These are phyloP conservation scores for Steinernema khuongi DNA, from an alignment of 1,140 invertebrate genomes.

Conservation along the genomic window DNA sequence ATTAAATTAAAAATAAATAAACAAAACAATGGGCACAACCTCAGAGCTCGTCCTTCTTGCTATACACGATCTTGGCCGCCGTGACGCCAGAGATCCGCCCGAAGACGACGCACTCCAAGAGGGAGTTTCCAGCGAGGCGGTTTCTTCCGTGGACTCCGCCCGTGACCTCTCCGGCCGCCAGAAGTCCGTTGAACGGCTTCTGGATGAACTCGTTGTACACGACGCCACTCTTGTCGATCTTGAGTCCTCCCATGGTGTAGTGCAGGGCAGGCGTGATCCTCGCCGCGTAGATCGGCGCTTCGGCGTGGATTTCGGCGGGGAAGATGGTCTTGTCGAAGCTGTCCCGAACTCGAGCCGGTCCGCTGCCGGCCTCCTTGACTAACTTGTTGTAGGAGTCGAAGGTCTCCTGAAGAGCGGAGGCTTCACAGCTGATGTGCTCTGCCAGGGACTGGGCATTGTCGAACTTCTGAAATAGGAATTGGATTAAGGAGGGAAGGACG, in stretches of 20 bases:
- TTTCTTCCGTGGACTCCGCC: constrained; percentile 59
- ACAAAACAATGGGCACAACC: not conserved
- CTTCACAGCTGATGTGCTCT: constrained; percentile 35
- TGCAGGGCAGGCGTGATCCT: constrained; percentile 58
- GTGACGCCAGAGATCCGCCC: constrained; percentile 56
- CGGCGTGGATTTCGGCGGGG: constrained; percentile 45
- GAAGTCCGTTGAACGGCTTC: constrained; percentile 52
- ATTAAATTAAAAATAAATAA: not conserved
- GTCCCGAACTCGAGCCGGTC: constrained; percentile 41
- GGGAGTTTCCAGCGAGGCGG: constrained; percentile 58
- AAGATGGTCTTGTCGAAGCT: constrained; percentile 55
- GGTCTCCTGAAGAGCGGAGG: constrained; percentile 35
- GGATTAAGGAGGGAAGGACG: constrained; percentile 17
- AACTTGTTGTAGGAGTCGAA: constrained; percentile 49
- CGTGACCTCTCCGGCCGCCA: constrained; percentile 59
- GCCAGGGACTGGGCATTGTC: constrained; percentile 46
- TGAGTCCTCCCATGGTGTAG: constrained; percentile 59
- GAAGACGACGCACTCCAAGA: constrained; percentile 60
- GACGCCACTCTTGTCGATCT: constrained; percentile 47
- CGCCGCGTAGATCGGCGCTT: constrained; percentile 53
- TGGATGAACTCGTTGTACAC: constrained; percentile 53
- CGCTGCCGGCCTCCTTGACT: constrained; percentile 27
- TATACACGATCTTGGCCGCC: constrained; percentile 32
- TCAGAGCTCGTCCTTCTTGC: not conserved
- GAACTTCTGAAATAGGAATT: constrained; percentile 43